Evolutionary conservation across 2,888 invertebrate genomes (phyloP), one percentile per base, ranked within the genome.

Genomic region (Trichogramma dendrolimi): DNA sequence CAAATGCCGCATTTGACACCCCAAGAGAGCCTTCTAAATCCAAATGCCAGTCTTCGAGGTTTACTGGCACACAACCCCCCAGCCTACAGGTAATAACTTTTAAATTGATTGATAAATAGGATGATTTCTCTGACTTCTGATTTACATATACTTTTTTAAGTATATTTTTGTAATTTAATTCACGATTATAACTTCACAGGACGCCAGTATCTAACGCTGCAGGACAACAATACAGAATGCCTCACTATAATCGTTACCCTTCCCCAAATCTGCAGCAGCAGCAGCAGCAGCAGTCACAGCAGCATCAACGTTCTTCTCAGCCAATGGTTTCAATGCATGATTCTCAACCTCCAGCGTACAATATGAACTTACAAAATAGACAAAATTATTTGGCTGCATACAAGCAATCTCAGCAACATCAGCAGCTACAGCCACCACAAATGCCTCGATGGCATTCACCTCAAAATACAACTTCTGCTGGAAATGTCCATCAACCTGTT

Each of bases 391-490:
- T 59, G 40, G 60, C 64, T 8, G 55, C 61, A 7, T 62, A 66
- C 2, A 64, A 65, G 42, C 76, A 73, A 41, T 74, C 74, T 56
- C 72, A 71, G 38, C 70, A 72, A 7, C 65, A 67, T 67, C 73
- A 5, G 67, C 71, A 71, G 2, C 58, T 70, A 4, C 72, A 69
- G 52, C 72, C 71, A 11, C 57, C 61, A 57, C 62, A 66, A 38
- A 56, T 67, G 4, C 85, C 86, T 72, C 88, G 89, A 75, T 91
- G 91, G 90, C 91, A 91, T 79, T 90, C 88, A 71, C 91, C 87
- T 60, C 87, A 87, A 73, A 85, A 85, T 66, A 72, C 70, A 1
- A 76, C 71, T 68, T 66, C 71, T 62, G 67, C 46, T 46, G 46
- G 8, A 46, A 27, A 27, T 27, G 27, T 27, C 2, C 27, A 27